Conservation (phyloP, 2,113 vertebrate species). For the Protobothrops flavoviridis region DNA sequence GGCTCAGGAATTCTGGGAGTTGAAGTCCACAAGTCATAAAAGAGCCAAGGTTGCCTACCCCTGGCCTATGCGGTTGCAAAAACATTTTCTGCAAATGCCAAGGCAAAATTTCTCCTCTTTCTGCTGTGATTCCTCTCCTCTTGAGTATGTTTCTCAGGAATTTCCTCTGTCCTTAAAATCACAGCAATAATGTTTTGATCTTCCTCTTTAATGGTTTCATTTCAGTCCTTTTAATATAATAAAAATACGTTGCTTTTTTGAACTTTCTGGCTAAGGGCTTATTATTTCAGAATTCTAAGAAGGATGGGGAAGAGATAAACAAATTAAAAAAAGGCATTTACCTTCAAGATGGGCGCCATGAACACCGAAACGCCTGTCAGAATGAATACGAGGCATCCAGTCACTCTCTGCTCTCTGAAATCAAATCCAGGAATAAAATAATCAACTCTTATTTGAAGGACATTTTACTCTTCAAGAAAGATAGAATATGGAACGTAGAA, state of each 20-base stretch:
- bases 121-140: background rate
- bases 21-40: no score
- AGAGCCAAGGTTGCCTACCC: no score
- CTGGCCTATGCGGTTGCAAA: background rate
- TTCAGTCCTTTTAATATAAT: background rate
- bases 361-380: conserved; percentile 97
- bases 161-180: background rate
- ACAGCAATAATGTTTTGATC: background rate
- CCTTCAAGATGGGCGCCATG: conserved; percentile 99
- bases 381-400: conserved; percentile 88
- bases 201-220: background rate
- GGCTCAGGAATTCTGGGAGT: no score
- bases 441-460: conserved; percentile 2
- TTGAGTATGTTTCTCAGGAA: background rate
- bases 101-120: background rate
- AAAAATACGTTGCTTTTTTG: background rate
- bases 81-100: background rate
- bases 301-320: background rate
- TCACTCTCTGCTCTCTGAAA: conserved; percentile 94
- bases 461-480: background rate
- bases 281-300: background rate
- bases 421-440: conserved; percentile 55
- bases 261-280: background rate
- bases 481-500: no score
- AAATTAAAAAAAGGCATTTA: conserved; percentile 56